phyloP scores from a whole-genome alignment of 2,797 vertebrate species.

The Dryobates pubescens region DNA sequence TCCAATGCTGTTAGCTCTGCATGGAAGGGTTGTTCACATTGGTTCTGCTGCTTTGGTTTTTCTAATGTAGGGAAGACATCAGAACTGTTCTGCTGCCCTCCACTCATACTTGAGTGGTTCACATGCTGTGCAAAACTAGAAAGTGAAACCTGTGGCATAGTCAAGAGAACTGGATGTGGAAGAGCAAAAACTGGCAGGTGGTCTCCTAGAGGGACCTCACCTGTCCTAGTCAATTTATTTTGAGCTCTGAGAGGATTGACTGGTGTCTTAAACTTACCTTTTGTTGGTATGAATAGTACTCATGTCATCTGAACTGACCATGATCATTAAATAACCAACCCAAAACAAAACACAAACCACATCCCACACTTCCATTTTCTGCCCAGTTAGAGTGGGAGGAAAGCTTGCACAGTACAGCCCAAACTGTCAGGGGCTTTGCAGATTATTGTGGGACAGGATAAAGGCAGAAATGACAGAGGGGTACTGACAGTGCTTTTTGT shows the following conservation, averaged over 20 bases:
- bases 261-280: not conserved
- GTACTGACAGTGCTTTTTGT: not conserved
- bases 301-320: not conserved
- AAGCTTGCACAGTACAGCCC: not conserved
- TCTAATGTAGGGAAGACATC: not conserved
- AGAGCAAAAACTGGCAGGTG: not conserved
- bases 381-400: not conserved
- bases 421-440: not conserved
- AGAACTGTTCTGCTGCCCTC: not conserved
- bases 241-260: not conserved
- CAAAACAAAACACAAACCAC: not conserved
- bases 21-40: not conserved
- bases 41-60: not conserved
- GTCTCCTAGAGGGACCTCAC: not conserved
- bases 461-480: not conserved
- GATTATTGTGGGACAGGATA: not conserved
- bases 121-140: accelerated
- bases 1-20: not conserved
- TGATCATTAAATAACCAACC: not conserved
- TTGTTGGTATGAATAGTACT: not conserved
- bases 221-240: not conserved
- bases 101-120: not conserved
- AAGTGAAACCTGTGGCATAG: accelerated
- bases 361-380: not conserved
- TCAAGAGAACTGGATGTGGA: not conserved